phyloP scores from a whole-genome alignment of 2,797 vertebrate genomes.

The Botia almorhae region DNA sequence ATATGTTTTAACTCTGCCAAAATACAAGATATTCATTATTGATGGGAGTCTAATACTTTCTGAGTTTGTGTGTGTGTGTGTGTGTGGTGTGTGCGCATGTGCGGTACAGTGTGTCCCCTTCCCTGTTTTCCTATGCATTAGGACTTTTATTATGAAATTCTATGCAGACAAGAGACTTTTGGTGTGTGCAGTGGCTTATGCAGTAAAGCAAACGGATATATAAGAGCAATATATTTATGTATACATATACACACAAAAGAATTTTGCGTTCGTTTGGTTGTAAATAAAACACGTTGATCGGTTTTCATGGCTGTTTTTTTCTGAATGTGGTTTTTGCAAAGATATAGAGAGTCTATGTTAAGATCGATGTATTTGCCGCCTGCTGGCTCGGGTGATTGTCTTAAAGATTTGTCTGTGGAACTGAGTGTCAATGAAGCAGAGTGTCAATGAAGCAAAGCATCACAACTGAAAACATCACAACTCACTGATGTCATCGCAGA shows the following conservation, averaged over 20 bases:
- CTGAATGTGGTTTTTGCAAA: background rate
- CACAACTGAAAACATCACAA: too few species aligned
- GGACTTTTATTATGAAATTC: constrained; percentile 72
- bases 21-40: constrained; percentile 43
- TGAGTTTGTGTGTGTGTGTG: background rate
- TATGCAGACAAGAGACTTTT: constrained; percentile 63
- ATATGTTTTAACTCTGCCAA: constrained; percentile 61
- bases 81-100: constrained; percentile 1
- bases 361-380: too few species aligned
- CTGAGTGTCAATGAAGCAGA: too few species aligned
- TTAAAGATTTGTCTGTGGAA: too few species aligned
- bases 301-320: constrained; percentile 55
- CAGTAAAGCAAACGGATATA: constrained; percentile 43
- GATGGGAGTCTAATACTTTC: constrained; percentile 17
- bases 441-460: too few species aligned
- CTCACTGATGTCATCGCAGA: too few species aligned
- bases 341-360: too few species aligned
- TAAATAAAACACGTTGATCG: constrained; percentile 71
- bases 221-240: constrained; percentile 46
- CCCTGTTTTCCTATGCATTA: constrained; percentile 61
- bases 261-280: constrained; percentile 60
- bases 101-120: background rate
- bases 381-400: too few species aligned
- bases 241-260: constrained; percentile 44
- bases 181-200: constrained; percentile 66